Evolutionary conservation across 2,113 vertebrate species (phyloP).

Genomic region (Hypocryptadius cinnamomeus): DNA sequence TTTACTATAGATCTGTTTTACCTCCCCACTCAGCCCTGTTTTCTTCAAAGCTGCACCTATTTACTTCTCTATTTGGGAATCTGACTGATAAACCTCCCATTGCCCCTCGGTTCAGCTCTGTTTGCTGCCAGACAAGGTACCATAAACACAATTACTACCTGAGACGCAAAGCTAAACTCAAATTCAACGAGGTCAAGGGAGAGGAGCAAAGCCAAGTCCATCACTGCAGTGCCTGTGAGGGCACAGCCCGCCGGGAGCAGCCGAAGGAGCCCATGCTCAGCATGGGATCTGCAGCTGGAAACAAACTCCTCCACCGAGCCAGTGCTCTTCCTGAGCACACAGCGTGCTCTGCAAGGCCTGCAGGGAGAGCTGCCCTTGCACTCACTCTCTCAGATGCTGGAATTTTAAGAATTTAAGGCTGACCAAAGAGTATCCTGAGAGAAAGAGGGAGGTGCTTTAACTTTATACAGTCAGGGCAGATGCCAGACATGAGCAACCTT

Average conservation of each 20-base stretch:
- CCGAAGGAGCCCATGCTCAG: neutral
- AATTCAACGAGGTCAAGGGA: neutral
- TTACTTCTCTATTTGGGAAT: neutral
- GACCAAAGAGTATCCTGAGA: constrained; percentile 42
- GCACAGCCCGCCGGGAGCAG: neutral
- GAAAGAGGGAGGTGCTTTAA: constrained; percentile 63
- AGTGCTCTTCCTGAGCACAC: neutral
- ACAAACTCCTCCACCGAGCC: neutral
- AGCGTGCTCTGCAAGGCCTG: neutral
- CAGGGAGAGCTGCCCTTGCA: constrained; percentile 29
- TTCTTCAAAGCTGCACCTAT: neutral
- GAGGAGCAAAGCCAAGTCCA: neutral
- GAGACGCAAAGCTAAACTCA: neutral
- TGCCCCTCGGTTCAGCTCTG: neutral
- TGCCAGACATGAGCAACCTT: constrained; percentile 56
- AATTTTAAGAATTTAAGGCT: constrained; percentile 66
- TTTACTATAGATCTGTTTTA: neutral
- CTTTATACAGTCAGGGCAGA: constrained; percentile 61
- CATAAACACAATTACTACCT: neutral
- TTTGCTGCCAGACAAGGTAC: neutral
- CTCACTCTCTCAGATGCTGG: constrained; percentile 30
- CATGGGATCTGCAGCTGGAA: neutral
- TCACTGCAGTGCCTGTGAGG: neutral
- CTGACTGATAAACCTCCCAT: neutral
- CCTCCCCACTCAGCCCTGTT: neutral